phyloP scores from a whole-genome alignment of 2,888 invertebrate species.

The Beris chalybata region DNA sequence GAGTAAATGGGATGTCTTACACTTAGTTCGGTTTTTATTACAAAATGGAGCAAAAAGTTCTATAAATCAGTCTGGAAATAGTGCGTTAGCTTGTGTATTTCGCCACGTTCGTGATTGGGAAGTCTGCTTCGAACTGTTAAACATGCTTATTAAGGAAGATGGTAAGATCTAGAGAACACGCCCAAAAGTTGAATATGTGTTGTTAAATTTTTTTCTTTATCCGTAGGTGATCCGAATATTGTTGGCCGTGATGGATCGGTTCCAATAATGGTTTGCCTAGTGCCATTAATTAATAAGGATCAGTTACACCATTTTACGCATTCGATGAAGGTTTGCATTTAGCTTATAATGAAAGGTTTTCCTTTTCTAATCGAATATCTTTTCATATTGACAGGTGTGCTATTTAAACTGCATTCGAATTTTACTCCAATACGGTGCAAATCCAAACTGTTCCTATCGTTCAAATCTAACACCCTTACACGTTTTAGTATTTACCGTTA shows the following conservation, averaged over 20 bases:
- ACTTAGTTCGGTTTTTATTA: conserved; percentile 65
- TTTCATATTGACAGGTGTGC: conserved; percentile 59
- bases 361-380: neutral
- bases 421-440: conserved; percentile 70
- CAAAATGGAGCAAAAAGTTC: conserved; percentile 68
- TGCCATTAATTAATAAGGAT: conserved; percentile 74
- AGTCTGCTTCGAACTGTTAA: conserved; percentile 59
- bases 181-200: neutral
- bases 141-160: conserved; percentile 56
- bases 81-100: conserved; percentile 70
- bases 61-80: conserved; percentile 70
- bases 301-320: conserved; percentile 72
- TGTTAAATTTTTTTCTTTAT: neutral
- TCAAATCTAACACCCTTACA: conserved; percentile 70
- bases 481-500: conserved; percentile 70
- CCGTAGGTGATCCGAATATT: conserved; percentile 65
- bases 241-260: conserved; percentile 73
- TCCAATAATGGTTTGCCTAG: conserved; percentile 73
- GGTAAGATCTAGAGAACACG: conserved; percentile 41
- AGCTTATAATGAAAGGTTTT: conserved; percentile 6
- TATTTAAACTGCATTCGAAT: conserved; percentile 72
- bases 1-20: conserved; percentile 75
- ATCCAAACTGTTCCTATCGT: conserved; percentile 71
- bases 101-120: conserved; percentile 71
- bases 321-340: conserved; percentile 65